A percentile compares a stretch with the other conserved stretches of the same genome.
Conservation (phyloP, 1,140 invertebrate genomes). For the Monochamus saltuarius region DNA sequence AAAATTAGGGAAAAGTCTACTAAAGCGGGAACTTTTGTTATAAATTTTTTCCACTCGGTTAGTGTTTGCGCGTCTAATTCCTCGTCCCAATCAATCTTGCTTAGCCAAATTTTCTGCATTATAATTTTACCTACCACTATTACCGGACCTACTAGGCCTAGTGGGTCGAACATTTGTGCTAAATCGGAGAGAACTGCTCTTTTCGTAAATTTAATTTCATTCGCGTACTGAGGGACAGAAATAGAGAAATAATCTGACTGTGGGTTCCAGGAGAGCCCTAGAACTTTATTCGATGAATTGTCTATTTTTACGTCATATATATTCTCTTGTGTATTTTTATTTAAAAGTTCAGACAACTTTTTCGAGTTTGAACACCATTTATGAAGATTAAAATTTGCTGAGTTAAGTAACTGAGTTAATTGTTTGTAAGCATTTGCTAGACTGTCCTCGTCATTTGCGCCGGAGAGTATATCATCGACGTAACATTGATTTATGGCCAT, state of each 20-base stretch:
- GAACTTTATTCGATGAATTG: slow-evolving; percentile 7
- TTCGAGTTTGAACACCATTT: slow-evolving; percentile 20
- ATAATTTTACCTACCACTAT: slow-evolving; percentile 31
- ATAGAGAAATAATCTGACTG: slow-evolving; percentile 2
- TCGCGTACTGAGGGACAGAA: too few species aligned
- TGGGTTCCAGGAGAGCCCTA: slow-evolving; percentile 14
- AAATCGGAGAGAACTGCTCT: slow-evolving; percentile 28
- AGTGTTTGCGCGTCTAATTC: slow-evolving; percentile 23
- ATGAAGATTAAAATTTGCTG: slow-evolving; percentile 10
- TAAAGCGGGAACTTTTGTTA: too few species aligned
- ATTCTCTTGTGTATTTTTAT: not conserved
- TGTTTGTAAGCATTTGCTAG: slow-evolving; percentile 5
- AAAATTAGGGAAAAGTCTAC: too few species aligned
- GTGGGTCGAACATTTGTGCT: slow-evolving; percentile 34
- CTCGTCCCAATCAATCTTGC: slow-evolving; percentile 30
- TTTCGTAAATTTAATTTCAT: too few species aligned
- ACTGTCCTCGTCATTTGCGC: not conserved
- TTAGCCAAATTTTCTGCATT: slow-evolving; percentile 30
- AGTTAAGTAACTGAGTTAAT: slow-evolving; percentile 5
- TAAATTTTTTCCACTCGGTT: slow-evolving; percentile 34
- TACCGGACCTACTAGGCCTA: slow-evolving; percentile 33
- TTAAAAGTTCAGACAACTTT: not conserved
- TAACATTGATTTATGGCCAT: too few species aligned
- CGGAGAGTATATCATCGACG: slow-evolving; percentile 31
- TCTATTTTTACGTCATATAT: slow-evolving; percentile 16